Evolutionary conservation across 2,113 vertebrate species (phyloP), one percentile per base, ranked within the genome.

Genomic region (Cephalopholis sonnerati): DNA sequence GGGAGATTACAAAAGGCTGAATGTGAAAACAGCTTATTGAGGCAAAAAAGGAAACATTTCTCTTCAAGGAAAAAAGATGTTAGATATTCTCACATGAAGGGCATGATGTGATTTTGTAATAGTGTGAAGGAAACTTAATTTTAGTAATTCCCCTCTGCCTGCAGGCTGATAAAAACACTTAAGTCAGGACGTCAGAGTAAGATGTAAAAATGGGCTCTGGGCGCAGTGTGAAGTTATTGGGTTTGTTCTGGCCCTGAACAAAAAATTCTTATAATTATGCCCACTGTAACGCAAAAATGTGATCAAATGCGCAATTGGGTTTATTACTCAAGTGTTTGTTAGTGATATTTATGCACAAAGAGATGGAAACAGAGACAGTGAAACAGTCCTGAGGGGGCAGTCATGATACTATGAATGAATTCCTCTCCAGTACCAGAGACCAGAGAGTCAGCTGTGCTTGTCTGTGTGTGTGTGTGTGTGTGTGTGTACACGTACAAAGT

Each of bases 371-470:
- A 74, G 27, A 24, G 24, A 29, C 46, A 55, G 58, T 27, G 32
- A 85, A 77, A 70, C 39, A 65, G 73, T 39, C 74, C 83, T 80
- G 77, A 80, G 65, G 82, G 74, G 85, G 72, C 75, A 80, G 64
- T 74, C 73, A 20, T 50, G 54, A 61, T 61, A 36, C 75, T 58
- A 61, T 25, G 57, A 82, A 85, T 64, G 27, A 72, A 61, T 41
- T 57, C 17, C 20, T 82, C 53, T 41, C 22, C 48, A 69, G 32
- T 20, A 25, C 53, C 57, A 82, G 67, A 74, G 71, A 79, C 17
- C 25, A 17, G 5, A 79, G 48, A 64, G 57, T 51, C 58, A 54
- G 46, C 39, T 65, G 62, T 24, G 41, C 41, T 48, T 24, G 36
- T 64, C 24, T 48, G 7, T 53, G 41, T 72, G 57, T 36, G 62